phyloP scores from a whole-genome alignment of 2,888 invertebrate species.

The Epinotia nisella region DNA sequence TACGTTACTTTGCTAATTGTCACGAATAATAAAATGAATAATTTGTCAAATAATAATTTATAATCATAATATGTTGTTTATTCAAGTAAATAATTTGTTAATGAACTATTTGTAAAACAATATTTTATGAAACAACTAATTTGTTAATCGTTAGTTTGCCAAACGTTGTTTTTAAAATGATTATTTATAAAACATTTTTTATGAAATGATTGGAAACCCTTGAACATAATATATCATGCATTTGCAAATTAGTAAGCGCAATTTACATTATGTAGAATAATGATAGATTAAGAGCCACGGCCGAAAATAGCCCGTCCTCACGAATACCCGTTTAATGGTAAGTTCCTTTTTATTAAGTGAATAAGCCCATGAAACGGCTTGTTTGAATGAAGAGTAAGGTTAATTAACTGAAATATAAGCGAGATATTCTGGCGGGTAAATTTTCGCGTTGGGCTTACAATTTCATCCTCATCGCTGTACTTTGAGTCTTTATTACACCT shows the following conservation, averaged over 20 bases:
- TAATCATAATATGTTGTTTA: no score
- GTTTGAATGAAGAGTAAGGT: slow-evolving; percentile 37
- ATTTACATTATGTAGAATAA: neutral
- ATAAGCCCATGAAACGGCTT: slow-evolving; percentile 30
- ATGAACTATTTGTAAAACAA: no score
- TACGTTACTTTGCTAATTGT: no score
- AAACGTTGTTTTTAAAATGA: no score
- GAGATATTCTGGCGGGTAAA: slow-evolving; percentile 24
- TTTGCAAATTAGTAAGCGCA: neutral
- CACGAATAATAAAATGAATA: no score
- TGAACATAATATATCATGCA: no score
- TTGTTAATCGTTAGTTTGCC: no score
- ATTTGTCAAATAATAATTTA: no score
- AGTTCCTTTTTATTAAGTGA: slow-evolving; percentile 29
- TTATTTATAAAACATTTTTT: no score
- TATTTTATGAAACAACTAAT: no score
- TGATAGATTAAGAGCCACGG: slow-evolving; percentile 7
- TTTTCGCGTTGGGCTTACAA: slow-evolving; percentile 33
- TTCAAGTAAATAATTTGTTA: no score
- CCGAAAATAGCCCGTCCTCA: neutral
- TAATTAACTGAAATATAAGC: slow-evolving; percentile 41
- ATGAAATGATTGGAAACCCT: no score
- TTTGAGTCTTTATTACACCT: slow-evolving; percentile 22
- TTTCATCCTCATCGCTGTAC: slow-evolving; percentile 27
- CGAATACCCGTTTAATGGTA: slow-evolving; percentile 25